Evolutionary conservation across 2,797 vertebrate species (phyloP).

Genomic region (Phoxinus dragarum): DNA sequence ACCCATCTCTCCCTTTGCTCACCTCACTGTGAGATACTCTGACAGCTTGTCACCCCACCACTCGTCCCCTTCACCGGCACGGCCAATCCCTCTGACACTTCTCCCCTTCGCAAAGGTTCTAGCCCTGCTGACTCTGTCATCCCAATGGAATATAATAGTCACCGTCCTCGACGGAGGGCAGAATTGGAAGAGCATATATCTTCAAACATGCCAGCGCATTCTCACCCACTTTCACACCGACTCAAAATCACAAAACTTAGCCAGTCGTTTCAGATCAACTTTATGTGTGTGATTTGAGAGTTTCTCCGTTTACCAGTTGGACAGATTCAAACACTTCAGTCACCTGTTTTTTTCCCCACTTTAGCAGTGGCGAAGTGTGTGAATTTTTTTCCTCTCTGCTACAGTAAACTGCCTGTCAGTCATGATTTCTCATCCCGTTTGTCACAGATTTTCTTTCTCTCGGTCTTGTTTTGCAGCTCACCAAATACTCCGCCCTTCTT

Average conservation of each 20-base stretch:
- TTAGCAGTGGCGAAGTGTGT: constrained; percentile 45
- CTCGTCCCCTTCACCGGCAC: constrained; percentile 37
- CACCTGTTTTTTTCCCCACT: constrained; percentile 31
- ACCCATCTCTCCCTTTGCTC: constrained; percentile 45
- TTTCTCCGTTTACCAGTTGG: constrained; percentile 42
- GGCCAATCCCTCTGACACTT: constrained; percentile 52
- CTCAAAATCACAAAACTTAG: constrained; percentile 47
- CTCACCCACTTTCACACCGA: constrained; percentile 36
- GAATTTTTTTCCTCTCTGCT: constrained; percentile 31
- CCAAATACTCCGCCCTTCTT: constrained; percentile 52
- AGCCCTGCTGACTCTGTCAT: constrained; percentile 39
- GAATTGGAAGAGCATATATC: constrained; percentile 38
- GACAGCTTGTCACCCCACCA: constrained; percentile 57
- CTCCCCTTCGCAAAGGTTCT: constrained; percentile 42
- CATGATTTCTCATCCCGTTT: constrained; percentile 61
- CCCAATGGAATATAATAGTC: constrained; percentile 9
- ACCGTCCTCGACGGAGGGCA: constrained; percentile 21
- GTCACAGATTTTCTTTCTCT: constrained; percentile 55
- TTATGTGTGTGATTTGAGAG: constrained; percentile 47
- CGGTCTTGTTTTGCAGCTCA: constrained; percentile 37
- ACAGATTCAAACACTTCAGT: constrained; percentile 42
- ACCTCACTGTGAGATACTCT: constrained; percentile 41
- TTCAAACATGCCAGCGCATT: constrained; percentile 35
- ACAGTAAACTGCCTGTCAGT: constrained; percentile 59
- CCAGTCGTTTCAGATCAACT: constrained; percentile 49